Evolutionary conservation across 2,888 invertebrate species (phyloP), one percentile per base, ranked within the genome.

Genomic region (Eupithecia vulgata): DNA sequence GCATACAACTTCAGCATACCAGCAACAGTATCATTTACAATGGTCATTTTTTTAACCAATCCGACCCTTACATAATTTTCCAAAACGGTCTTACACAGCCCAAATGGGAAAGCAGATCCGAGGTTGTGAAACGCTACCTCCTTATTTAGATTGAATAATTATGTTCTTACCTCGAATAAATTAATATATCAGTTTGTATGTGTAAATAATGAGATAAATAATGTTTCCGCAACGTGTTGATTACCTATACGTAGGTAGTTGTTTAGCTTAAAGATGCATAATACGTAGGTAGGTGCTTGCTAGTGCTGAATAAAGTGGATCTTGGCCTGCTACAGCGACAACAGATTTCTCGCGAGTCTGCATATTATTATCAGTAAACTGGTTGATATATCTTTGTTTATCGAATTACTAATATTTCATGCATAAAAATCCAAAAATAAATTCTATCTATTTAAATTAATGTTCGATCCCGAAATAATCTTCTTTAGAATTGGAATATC

Each of bases 161-260:
- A 45, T 40, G 65, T 70, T 35, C 70, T 75, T 73, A 70, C 71
- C 25, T 74, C 75, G 71, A 69, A 82, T 76, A 78, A 79, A 80
- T 81, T 77, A 79, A 76, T 73, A 75, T 79, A 82, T 82, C 82
- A 81, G 76, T 71, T 79, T 70, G 69, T 35, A 30, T 61, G 45
- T 52, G 65, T 69, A 15, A 68, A 57, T 37, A 45, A 72, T 37
- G 35, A 37, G 17, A 62, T 62, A 35, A 62, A 37, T 62, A 62
- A 62, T 62, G 64, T 64, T 37, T 40, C 64, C 35, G 3, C 30
- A 35, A 59, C 59, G 30, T 15, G 17, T 15, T 30, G 30, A 59
- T 59, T 30, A 30, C 30, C 30, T 13, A 30, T 30, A 59, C 45
- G 57, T 17, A 57, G 1, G n/a, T 30, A 59, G 0, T 2, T 52